Evolutionary conservation across 2,797 vertebrate genomes (phyloP).

Genomic region (Leuciscus waleckii): DNA sequence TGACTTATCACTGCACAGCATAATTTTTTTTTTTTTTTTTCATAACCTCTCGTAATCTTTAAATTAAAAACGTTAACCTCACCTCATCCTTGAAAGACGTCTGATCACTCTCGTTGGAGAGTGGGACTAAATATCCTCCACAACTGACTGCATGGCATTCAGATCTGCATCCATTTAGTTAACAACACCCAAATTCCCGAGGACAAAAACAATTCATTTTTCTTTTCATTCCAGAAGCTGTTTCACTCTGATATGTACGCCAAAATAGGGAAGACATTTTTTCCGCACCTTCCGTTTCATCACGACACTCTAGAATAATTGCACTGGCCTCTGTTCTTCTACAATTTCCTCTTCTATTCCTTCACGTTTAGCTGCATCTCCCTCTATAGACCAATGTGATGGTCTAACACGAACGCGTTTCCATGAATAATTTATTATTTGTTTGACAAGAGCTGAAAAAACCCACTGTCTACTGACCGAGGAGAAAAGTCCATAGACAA

Average conservation of each 20-base stretch:
- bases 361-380: conserved; percentile 6
- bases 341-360: conserved; percentile 13
- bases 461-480: conserved; percentile 39
- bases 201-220: background rate
- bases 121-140: background rate
- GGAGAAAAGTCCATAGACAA: conserved; percentile 51
- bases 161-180: background rate
- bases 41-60: background rate
- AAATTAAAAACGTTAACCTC: background rate
- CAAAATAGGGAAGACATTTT: background rate
- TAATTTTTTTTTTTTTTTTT: no score
- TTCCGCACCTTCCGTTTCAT: background rate
- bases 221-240: background rate
- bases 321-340: background rate
- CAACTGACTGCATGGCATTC: background rate
- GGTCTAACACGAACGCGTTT: conserved; percentile 24
- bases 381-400: conserved; percentile 12
- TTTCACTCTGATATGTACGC: background rate
- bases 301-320: conserved; percentile 5
- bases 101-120: no score
- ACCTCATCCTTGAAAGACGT: no score
- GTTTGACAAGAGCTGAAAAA: conserved; percentile 51
- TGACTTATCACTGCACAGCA: background rate
- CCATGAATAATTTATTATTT: conserved; percentile 61
- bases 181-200: background rate